Base-by-base conservation (phyloP, 2,113 vertebrate species). In the Numida meleagris region DNA sequence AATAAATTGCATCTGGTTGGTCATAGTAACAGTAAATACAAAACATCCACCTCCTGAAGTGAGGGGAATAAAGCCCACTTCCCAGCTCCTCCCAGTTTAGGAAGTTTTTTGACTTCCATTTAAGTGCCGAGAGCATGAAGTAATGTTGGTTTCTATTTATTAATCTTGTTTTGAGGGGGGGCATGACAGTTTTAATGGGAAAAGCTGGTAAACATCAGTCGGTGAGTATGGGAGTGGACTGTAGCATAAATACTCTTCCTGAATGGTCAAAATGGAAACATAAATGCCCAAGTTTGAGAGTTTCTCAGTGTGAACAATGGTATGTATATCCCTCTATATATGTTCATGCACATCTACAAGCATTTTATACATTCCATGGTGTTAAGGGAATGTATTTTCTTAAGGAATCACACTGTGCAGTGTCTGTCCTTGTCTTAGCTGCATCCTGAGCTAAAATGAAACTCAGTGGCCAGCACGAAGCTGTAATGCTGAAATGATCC, bases 161-260 rank as follows among this genome's bases (percentile, higher is more conserved):
- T 97, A 96, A 97, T 98, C 97, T 97, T 96, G 79, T 92, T 96
- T 98, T 80, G 95, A 82, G 59, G 24, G 85, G 51, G 27, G 94
- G 96, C 94, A 93, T 96, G 97, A 97, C 97, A 98, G 97, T 86
- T 97, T 97, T 97, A 97, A 97, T 94, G 97, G 97, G 96, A 96
- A 96, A 97, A 97, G 94, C 97, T 96, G 97, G 98, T 98, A 98
- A 97, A 83, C 94, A 97, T 98, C 97, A 94, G 97, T 97, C 97
- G 97, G 90, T 72, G 93, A 97, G 97, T 96, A 96, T 95, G 93
- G 97, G 97, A 97, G 95, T 94, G 95, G 95, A 96, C 94, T 78
- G 66, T 86, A 96, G 96, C 95, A 95, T 96, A 98, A 98, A 98
- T 97, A 97, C 66, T 59, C 86, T 96, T 96, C 96, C 96, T 93